Evolutionary conservation across 2,113 vertebrate species (phyloP), one percentile per base, ranked within the genome.

Genomic region (Myotis lucifugus): DNA sequence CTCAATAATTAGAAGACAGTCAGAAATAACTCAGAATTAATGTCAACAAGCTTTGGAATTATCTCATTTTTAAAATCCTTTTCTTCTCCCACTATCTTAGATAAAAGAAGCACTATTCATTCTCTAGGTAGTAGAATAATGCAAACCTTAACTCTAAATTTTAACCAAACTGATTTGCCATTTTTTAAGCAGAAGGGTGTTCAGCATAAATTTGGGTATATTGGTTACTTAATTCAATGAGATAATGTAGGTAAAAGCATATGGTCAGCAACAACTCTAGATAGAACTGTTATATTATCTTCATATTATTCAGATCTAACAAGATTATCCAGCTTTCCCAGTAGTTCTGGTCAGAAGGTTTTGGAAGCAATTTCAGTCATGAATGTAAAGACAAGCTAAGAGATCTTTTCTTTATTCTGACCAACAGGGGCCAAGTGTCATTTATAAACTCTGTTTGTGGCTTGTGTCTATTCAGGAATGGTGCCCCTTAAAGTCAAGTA

Each of bases 371-470:
- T 72, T 79, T 59, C n/a, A 74, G 13, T 3, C 59, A 37, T 32
- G 29, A 54, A 29, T 5, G 6, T 18, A 54, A 19, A 87, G 10
- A 88, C 11, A 66, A 52, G 3, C 18, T 88, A 4, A 67, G 42
- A 88, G 18, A 64, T 17, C 1, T n/a, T 95, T 93, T 40, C 21
- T 93, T 86, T 83, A 59, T 61, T 96, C 86, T 94, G 13, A 83
- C 42, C 37, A 50, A 79, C 10, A 89, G 4, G n/a, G 8, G 8
- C 17, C 37, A 67, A n/a, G 5, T 67, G 5, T 84, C 27, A 61
- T 61, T 78, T 50, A 61, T 42, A 95, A 92, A 92, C 32, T 6
- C 50, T 42, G 18, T 52, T 11, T 59, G 34, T 78, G n/a, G 15
- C 64, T 87, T 81, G 10, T 21, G 64, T 92, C 93, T 77, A 4